Conservation (phyloP, 2,113 vertebrate genomes). For the Sylvietta virens region DNA sequence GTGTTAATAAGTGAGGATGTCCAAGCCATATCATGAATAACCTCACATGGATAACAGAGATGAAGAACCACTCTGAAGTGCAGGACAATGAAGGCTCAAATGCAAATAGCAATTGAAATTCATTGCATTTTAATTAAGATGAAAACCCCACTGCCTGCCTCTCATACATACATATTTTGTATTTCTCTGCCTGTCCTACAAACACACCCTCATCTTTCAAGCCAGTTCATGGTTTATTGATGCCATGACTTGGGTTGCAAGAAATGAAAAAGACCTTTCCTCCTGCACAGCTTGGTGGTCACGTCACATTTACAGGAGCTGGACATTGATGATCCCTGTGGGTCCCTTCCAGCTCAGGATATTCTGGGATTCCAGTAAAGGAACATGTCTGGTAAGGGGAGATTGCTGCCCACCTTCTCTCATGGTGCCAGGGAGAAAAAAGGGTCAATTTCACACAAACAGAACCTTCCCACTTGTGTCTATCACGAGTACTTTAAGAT, state of each 20-base stretch:
- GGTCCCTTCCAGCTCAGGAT: neutral
- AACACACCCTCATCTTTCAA: fast-evolving
- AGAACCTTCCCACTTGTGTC: too few species aligned
- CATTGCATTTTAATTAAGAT: neutral
- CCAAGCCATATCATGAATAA: fast-evolving
- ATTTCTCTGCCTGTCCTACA: neutral
- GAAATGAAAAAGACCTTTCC: neutral
- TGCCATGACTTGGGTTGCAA: neutral
- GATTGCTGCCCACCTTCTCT: neutral
- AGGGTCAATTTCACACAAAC: neutral
- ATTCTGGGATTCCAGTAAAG: neutral
- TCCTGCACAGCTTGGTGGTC: neutral
- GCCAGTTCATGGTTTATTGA: neutral
- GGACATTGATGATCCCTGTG: neutral
- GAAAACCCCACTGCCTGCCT: neutral
- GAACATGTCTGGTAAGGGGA: neutral
- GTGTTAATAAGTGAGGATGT: neutral
- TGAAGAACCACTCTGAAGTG: neutral
- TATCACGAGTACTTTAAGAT: neutral
- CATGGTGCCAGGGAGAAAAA: neutral
- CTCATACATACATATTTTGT: fast-evolving
- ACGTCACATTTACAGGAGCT: neutral
- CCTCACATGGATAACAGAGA: neutral
- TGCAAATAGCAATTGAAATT: neutral
- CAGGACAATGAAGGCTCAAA: neutral